Conservation (phyloP, 2,113 vertebrate species). For the Delphinus delphis region DNA sequence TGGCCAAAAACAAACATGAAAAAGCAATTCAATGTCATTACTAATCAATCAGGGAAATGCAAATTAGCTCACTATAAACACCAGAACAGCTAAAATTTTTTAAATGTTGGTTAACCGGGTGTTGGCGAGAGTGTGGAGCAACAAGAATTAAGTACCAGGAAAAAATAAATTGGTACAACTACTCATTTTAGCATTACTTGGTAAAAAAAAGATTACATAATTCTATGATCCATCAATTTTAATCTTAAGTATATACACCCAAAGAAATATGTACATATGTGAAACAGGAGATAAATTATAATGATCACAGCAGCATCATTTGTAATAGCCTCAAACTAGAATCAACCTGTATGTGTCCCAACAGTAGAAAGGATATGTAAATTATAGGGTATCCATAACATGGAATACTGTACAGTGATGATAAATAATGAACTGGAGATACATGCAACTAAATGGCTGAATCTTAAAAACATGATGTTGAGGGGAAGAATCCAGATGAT, state of each 20-base stretch:
- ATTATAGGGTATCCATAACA: not conserved
- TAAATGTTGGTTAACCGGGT: not conserved
- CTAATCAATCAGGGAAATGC: not conserved
- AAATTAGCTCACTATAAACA: not conserved
- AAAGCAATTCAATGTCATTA: not conserved
- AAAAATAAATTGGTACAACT: not conserved
- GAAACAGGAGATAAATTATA: not conserved
- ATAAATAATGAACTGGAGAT: not conserved
- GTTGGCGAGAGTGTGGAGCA: not conserved
- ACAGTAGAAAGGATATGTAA: not conserved
- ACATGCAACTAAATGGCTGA: not conserved
- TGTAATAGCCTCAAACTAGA: not conserved
- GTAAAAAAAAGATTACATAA: not conserved
- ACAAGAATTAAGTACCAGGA: not conserved
- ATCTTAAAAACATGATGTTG: not conserved
- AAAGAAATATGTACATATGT: not conserved
- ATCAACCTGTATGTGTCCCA: not conserved
- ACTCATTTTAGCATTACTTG: not conserved
- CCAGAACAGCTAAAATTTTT: not conserved
- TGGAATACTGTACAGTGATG: not conserved
- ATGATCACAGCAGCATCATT: not conserved
- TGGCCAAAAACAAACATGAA: not conserved
- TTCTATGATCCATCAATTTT: not conserved
- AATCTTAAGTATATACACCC: not conserved
- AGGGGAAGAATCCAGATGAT: not conserved